A percentile compares a stretch with the other conserved stretches of the same genome.
These are phyloP conservation scores for Drosophila testacea DNA, from an alignment of 2,888 invertebrate species.

Conservation along the genomic window DNA sequence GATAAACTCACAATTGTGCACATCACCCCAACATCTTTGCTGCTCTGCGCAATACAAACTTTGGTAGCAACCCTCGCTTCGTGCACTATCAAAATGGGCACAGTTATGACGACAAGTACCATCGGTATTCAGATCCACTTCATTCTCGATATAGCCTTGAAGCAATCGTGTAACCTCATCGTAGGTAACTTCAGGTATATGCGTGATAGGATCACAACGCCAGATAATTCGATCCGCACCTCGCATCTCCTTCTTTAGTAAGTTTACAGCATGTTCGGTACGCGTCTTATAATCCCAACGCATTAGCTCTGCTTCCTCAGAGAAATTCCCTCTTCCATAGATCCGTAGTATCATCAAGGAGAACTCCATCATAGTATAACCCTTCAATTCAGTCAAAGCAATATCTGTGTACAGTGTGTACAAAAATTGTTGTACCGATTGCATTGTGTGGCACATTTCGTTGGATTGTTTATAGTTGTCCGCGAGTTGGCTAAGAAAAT, in stretches of 20 bases:
- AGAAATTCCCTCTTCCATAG: conserved; percentile 92
- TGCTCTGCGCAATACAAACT: conserved; percentile 90
- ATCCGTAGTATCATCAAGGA: conserved; percentile 93
- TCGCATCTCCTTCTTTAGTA: conserved; percentile 89
- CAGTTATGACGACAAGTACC: conserved; percentile 92
- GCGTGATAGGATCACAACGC: conserved; percentile 91
- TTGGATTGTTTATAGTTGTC: conserved; percentile 68
- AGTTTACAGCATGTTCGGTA: conserved; percentile 88
- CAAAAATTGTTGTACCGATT: conserved; percentile 93
- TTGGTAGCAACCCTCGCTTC: conserved; percentile 90
- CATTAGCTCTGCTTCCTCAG: conserved; percentile 90
- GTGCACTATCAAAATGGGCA: conserved; percentile 90
- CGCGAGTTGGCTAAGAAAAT: conserved; percentile 69
- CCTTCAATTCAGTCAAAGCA: conserved; percentile 93
- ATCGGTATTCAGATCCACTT: conserved; percentile 93
- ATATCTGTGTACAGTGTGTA: conserved; percentile 93
- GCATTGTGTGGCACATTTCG: conserved; percentile 89
- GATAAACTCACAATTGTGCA: conserved; percentile 91
- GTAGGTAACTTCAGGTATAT: conserved; percentile 88
- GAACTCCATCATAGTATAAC: conserved; percentile 95
- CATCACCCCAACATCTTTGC: conserved; percentile 89
- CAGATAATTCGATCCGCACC: conserved; percentile 90
- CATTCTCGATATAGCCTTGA: conserved; percentile 95
- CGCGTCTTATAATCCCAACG: conserved; percentile 89
- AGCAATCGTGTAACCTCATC: conserved; percentile 92